Evolutionary conservation across 2,113 vertebrate species (phyloP), one percentile per base, ranked within the genome.

Genomic region (Corydoras maculifer): DNA sequence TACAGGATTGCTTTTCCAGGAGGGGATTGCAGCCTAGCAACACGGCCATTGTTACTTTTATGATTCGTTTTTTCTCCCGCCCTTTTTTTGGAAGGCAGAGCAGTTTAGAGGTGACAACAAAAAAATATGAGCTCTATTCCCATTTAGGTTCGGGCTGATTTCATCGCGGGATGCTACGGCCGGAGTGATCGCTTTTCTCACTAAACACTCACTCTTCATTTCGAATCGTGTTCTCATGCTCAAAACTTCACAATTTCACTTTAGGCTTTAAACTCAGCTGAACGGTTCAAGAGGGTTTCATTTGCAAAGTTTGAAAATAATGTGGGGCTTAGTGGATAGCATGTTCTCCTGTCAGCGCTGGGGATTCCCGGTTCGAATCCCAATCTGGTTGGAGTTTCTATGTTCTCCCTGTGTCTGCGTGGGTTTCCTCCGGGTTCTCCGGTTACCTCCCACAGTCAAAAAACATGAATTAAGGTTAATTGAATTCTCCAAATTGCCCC

Each of bases 1-100:
- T 77, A 72, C 70, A 79, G 68, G 75, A 72, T 76, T 79, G 71
- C 68, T 74, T 77, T 77, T 77, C 43, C 31, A 30, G 54, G 54
- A 77, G 71, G 57, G 18, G 69, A 77, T 74, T 66, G 71, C 75
- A 77, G 67, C 78, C 78, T 79, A 77, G 78, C 78, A 79, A 79
- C 78, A 30, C 59, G 5, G 50, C 75, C 48, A 79, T 79, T 79
- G 72, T 79, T 64, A 30, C 71, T 68, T 61, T 77, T 74, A 64
- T 69, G 61, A n/a, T 69, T 50, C 59, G 62, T 57, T 15, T 48
- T 25, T 49, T 61, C 35, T 54, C 58, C 18, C 18, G 18, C 9
- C 53, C 60, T 51, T 11, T 43, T 31, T 15, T 11, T n/a, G 35
- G 35, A 43, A 2, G 35, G 35, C 35, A 43, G 35, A 4, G 35